These are phyloP conservation scores for Montipora efflorescens DNA, from an alignment of 64 coral and sea anemone genomes.

Conservation along the genomic window DNA sequence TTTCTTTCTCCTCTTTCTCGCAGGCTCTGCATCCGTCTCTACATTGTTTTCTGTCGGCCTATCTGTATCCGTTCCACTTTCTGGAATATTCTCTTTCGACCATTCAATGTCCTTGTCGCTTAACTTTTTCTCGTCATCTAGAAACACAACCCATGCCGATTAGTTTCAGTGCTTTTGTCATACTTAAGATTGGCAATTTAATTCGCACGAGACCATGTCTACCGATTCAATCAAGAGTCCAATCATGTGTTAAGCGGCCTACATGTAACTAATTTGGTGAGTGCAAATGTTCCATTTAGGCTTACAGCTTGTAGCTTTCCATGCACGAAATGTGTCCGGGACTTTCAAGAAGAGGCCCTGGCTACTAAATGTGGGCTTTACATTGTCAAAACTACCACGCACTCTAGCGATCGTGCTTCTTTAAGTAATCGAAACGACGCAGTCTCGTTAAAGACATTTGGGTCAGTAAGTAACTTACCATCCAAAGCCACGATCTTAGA, in stretches of 20 bases:
- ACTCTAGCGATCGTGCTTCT: too few species aligned
- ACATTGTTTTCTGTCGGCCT: conserved; percentile 4
- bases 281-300: background rate
- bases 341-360: background rate
- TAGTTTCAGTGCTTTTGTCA: background rate
- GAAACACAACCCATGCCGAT: background rate
- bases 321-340: background rate
- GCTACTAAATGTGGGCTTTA: too few species aligned
- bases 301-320: background rate
- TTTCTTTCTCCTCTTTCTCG: background rate
- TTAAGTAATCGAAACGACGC: too few species aligned
- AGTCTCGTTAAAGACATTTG: background rate
- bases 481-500: too few species aligned
- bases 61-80: background rate
- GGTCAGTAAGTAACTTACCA: too few species aligned
- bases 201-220: background rate
- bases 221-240: background rate
- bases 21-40: background rate
- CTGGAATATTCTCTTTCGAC: background rate
- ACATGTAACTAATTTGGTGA: background rate
- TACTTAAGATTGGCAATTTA: too few species aligned
- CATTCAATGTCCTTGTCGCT: conserved; percentile 3
- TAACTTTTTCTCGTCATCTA: conserved; percentile 26
- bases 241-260: background rate
- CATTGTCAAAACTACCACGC: too few species aligned